Base-by-base conservation (phyloP, 1,140 invertebrate species). In the Camponotus vicinus region DNA sequence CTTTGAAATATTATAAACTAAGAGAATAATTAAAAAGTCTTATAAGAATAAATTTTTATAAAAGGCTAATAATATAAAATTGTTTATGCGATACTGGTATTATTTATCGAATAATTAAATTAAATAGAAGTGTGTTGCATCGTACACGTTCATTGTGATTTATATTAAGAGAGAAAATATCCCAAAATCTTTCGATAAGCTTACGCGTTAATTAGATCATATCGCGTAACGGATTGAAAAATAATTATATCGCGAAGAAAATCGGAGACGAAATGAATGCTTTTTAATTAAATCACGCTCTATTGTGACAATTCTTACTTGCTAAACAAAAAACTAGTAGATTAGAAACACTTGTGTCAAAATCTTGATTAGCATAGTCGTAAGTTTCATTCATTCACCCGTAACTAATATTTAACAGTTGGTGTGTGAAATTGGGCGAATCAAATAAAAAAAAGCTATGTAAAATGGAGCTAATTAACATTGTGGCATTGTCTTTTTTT, bases 371-470 rank as follows among this genome's bases (percentile, higher is more conserved):
- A 55, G 61, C 15, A 49, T 85, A 61, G 32, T 21, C 42, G 27
- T 13, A 34, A 70, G n/a, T 80, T 57, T 2, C 15, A 76, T 32
- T 57, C 73, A 37, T 85, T 83, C 67, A 78, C 66, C 63, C 66
- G 67, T 90, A 75, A 89, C 73, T 90, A 89, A 89, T 89, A 84
- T 21, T 55, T 70, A 52, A 64, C 71, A 89, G 69, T 89, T 89
- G 88, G 85, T 71, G 66, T 79, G 85, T 66, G 85, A 89, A 90
- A 89, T 90, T 89, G 79, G 73, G 80, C 86, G 86, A 89, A 87
- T 88, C 73, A 89, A 90, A 90, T 90, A 89, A 64, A 88, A 80
- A 80, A 78, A 90, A 8, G 2, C 45, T 49, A 64, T 6, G 9
- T n/a, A 21, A 80, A 80, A 70, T 21, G 45, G 13, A 15, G 42